Evolutionary conservation across 2,113 vertebrate genomes (phyloP), one percentile per base, ranked within the genome.

Genomic region (Orthochromis indermauri): DNA sequence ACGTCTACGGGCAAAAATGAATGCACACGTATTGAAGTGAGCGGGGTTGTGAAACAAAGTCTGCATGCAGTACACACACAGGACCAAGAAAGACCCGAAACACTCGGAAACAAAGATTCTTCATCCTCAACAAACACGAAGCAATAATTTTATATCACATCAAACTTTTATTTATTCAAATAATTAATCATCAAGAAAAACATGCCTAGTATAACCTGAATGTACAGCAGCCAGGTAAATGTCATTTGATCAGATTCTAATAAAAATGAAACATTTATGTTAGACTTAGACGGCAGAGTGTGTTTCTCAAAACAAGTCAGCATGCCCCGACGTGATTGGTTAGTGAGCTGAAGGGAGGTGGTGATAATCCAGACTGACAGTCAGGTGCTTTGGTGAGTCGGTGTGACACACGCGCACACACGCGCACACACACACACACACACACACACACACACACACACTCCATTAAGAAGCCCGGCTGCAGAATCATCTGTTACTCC

Each of bases 341-440:
- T 88, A 8, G 9, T 84, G 89, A 80, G 92, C 81, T 94, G 88
- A 94, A 37, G 82, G 85, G 93, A 94, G 90, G 89, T 84, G 88
- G 86, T 35, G 88, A 16, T 96, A 95, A 96, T 94, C 94, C 79
- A 90, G 83, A 82, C 10, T 88, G 95, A 95, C 91, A 95, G 83
- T 93, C 91, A 95, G 91, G 93, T 88, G 90, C 80, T 89, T 89
- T 87, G 81, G 83, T 63, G 86, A 86, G 66, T 85, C 42, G 51
- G 66, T 55, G 66, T 59, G 68, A 80, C 80, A 10, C 82, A 10
- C 55, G 31, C 80, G 68, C 88, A 53, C 57, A 31, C 78, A 5
- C 53, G 54, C 81, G 35, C 82, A 17, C 40, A 7, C 37, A 6
- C 33, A 53, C 80, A 63, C 89, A 9, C 53, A 14, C 73, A 31